Conservation (phyloP, 2,113 vertebrate genomes). For the Aegotheles bennettii region DNA sequence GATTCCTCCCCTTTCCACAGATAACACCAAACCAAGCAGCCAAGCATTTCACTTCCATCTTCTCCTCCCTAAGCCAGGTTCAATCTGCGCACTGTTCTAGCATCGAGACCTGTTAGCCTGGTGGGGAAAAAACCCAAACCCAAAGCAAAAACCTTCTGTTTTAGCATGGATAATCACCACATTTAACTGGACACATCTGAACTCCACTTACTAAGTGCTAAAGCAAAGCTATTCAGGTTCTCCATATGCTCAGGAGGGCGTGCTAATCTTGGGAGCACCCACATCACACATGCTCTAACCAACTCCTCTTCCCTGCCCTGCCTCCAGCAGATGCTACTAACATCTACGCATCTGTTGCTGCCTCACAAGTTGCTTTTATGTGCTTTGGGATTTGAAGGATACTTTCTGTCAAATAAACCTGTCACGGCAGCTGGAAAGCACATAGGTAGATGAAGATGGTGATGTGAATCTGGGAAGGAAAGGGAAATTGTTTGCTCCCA, state of each 20-base stretch:
- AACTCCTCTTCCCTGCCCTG: not conserved
- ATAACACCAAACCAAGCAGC: not conserved
- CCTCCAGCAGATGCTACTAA: not conserved
- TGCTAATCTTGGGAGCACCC: not conserved
- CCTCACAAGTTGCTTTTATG: not conserved
- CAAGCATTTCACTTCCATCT: not conserved
- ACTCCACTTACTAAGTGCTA: not conserved
- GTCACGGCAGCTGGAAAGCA: not conserved
- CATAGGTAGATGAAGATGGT: not conserved
- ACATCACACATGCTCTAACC: not conserved
- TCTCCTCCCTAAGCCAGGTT: not conserved
- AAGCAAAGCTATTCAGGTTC: not conserved
- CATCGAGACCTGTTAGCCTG: not conserved
- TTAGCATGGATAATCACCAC: not conserved
- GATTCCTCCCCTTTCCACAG: not conserved
- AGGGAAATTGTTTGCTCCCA: not conserved
- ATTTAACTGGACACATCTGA: not conserved
- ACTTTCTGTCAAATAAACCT: not conserved
- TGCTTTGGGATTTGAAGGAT: not conserved
- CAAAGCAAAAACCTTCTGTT: not conserved
- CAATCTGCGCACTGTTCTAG: not conserved
- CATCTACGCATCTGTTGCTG: not conserved
- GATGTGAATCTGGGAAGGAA: accelerated
- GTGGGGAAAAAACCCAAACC: not conserved
- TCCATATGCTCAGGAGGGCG: not conserved